A percentile compares a stretch with the other conserved stretches of the same genome.
Evolutionary conservation across 2,797 vertebrate genomes (phyloP).

Genomic region (Streptopelia turtur): DNA sequence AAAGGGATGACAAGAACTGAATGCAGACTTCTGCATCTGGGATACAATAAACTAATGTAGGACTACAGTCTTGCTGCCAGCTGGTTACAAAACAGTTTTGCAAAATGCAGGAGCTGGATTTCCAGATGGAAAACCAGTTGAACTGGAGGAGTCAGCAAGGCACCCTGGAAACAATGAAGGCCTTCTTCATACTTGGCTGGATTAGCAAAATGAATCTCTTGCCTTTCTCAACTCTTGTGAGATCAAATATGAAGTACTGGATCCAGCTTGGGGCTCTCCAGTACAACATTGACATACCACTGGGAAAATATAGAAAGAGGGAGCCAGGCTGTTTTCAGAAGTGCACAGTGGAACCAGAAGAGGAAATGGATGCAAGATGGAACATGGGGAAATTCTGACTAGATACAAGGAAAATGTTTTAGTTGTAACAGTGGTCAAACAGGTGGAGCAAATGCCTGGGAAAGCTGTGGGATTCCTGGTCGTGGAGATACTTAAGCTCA

Average conservation of each 20-base stretch:
- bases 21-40: not conserved
- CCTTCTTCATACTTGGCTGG: not conserved
- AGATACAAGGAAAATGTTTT: not conserved
- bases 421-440: not conserved
- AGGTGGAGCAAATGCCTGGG: rapidly evolving
- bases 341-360: not conserved
- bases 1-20: not conserved
- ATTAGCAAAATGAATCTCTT: not conserved
- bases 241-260: not conserved
- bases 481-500: not conserved
- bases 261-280: not conserved
- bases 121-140: not conserved
- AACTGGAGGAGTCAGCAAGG: not conserved
- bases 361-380: rapidly evolving
- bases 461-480: not conserved
- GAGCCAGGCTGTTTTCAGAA: not conserved
- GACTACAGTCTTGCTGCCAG: not conserved
- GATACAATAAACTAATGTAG: not conserved
- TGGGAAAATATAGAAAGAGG: not conserved
- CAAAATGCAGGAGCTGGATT: not conserved
- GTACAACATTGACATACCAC: not conserved
- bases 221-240: not conserved
- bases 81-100: not conserved
- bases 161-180: not conserved
- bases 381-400: not conserved